Evolutionary conservation across 2,797 vertebrate species (phyloP).

Genomic region (Odontamblyopus lacepedii): DNA sequence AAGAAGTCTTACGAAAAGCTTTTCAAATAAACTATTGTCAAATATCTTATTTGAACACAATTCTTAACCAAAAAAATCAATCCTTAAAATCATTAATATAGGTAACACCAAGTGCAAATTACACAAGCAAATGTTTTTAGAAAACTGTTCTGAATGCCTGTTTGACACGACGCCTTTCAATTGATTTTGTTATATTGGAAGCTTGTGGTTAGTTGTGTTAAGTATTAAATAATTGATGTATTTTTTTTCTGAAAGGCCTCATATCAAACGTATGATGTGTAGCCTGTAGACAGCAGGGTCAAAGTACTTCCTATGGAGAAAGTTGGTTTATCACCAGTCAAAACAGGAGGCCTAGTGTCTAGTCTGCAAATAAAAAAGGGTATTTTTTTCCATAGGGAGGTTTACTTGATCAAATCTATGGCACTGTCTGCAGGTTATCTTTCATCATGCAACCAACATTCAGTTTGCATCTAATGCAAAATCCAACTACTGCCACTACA

Average conservation of each 20-base stretch:
- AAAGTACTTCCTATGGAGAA: constrained; percentile 58
- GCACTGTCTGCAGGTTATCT: constrained; percentile 84
- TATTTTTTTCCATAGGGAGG: constrained; percentile 56
- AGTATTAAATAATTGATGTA: constrained; percentile 37
- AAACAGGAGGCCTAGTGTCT: constrained; percentile 50
- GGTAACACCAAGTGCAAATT: constrained; percentile 58
- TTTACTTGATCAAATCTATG: constrained; percentile 49
- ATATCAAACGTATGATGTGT: constrained; percentile 80
- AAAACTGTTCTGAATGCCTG: constrained; percentile 71
- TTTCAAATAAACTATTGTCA: constrained; percentile 18
- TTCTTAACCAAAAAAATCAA: constrained; percentile 11
- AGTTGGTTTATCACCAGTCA: constrained; percentile 45
- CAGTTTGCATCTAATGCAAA: constrained; percentile 74
- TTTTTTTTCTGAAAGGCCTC: constrained; percentile 75
- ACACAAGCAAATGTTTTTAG: constrained; percentile 65
- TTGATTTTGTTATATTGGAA: constrained; percentile 37
- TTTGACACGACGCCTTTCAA: constrained; percentile 82
- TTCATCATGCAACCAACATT: constrained; percentile 81
- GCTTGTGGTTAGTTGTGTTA: constrained; percentile 25
- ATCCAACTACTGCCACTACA: constrained; percentile 69
- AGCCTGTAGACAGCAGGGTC: constrained; percentile 82
- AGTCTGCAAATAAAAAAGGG: constrained; percentile 32
- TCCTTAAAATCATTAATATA: constrained; percentile 15
- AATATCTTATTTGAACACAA: constrained; percentile 3
- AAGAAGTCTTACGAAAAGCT: neutral